Percentiles rank a stretch among this genome's conserved stretches.
Evolutionary conservation across 2,113 vertebrate genomes (phyloP).

Genomic region (Vidua chalybeata): DNA sequence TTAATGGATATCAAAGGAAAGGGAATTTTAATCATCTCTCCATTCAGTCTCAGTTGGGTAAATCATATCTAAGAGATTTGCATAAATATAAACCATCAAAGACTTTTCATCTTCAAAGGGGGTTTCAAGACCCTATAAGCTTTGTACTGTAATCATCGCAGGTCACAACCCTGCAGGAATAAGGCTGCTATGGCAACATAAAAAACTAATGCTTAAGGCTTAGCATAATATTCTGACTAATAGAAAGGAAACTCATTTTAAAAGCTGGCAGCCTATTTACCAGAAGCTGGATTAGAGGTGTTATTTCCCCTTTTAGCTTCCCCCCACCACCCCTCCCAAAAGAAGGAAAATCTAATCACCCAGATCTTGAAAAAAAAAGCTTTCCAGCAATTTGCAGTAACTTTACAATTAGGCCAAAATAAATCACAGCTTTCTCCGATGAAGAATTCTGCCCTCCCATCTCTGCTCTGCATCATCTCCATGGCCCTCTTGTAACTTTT

Average conservation of each 20-base stretch:
- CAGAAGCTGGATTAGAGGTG: slow-evolving; percentile 86
- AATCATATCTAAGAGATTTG: slow-evolving; percentile 99
- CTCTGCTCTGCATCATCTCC: background rate
- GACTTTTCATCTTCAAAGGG: slow-evolving; percentile 99
- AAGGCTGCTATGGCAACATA: slow-evolving; percentile 99
- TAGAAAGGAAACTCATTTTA: slow-evolving; percentile 89
- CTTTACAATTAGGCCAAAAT: slow-evolving; percentile 82
- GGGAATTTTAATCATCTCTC: slow-evolving; percentile 99
- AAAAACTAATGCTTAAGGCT: slow-evolving; percentile 99
- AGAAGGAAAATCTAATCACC: slow-evolving; percentile 80
- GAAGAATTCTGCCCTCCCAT: slow-evolving; percentile 64
- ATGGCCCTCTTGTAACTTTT: slow-evolving; percentile 49
- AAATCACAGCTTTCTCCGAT: slow-evolving; percentile 73
- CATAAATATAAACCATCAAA: slow-evolving; percentile 99
- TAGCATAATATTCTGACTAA: slow-evolving; percentile 98
- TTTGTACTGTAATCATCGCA: slow-evolving; percentile 99
- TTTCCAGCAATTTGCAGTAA: slow-evolving; percentile 81
- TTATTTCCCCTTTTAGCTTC: slow-evolving; percentile 86
- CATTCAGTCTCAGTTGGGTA: slow-evolving; percentile 99
- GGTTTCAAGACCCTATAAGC: slow-evolving; percentile 99
- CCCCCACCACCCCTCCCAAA: slow-evolving; percentile 62
- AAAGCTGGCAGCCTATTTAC: slow-evolving; percentile 86
- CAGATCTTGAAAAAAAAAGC: slow-evolving; percentile 82
- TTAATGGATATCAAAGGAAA: slow-evolving; percentile 96
- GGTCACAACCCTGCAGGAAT: slow-evolving; percentile 99